These are phyloP conservation scores for Ceramica pisi DNA, from an alignment of 2,888 invertebrate genomes.

Conservation along the genomic window DNA sequence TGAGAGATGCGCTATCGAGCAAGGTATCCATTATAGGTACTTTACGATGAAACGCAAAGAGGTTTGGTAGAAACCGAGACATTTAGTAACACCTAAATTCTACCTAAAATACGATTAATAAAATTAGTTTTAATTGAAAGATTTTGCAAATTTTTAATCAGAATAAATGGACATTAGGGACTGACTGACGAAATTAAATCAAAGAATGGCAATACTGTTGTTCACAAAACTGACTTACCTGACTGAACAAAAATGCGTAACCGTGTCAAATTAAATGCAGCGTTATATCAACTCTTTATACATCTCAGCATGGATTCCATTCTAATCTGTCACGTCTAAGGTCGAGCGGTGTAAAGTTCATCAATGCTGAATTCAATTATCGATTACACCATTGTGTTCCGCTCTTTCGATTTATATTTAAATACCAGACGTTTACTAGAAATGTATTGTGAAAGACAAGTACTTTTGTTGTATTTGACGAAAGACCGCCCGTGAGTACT, in stretches of 20 bases:
- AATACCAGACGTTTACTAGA: slow-evolving; percentile 90
- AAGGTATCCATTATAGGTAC: too few relatives aligned
- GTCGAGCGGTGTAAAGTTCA: slow-evolving; percentile 90
- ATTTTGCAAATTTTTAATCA: too few relatives aligned
- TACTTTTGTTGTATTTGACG: slow-evolving; percentile 83
- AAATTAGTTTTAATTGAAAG: too few relatives aligned
- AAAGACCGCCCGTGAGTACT: slow-evolving; percentile 83
- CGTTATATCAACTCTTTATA: slow-evolving; percentile 77
- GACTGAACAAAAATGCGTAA: slow-evolving; percentile 1
- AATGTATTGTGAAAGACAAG: slow-evolving; percentile 89
- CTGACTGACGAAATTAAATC: not conserved
- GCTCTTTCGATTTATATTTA: slow-evolving; percentile 91
- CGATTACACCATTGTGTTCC: slow-evolving; percentile 90
- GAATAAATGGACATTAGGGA: not conserved
- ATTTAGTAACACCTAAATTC: too few relatives aligned
- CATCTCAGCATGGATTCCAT: slow-evolving; percentile 82
- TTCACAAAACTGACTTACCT: slow-evolving; percentile 7
- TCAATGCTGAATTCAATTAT: slow-evolving; percentile 91
- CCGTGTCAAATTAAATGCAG: slow-evolving; percentile 11
- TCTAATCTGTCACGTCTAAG: slow-evolving; percentile 90
- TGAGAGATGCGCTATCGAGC: not conserved
- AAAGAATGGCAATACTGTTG: not conserved
- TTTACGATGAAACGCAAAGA: too few relatives aligned
- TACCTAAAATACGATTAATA: too few relatives aligned
- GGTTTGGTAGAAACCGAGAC: too few relatives aligned